Evolutionary conservation across 1,140 invertebrate species (phyloP), one percentile per base, ranked within the genome.

Genomic region (Odontomachus brunneus): DNA sequence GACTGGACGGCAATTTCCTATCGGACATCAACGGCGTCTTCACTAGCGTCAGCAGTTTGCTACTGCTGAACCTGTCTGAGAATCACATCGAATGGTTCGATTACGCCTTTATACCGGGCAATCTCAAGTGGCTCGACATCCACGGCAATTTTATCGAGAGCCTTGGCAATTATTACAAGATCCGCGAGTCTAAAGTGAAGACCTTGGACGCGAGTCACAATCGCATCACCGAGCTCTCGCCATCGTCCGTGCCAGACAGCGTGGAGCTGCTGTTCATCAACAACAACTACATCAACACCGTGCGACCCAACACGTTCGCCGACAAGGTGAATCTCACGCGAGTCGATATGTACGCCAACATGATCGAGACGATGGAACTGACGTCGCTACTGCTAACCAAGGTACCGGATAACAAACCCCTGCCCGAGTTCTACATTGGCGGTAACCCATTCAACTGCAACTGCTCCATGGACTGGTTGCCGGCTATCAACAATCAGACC

Each of bases 41-140:
- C 91, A 96, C 97, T 29, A 97, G 97, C 15, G 93, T 98, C 11
- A 95, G 97, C 0, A 97, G 96, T 83, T 94, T 98, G 38, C 93
- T 98, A 87, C 97, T 98, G 96, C 94, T 98, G 51, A 98, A 98
- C 93, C 94, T 98, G n/a, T 98, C 97, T 0, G 97, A 98, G 93
- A 98, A 98, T 95, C 97, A 97, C 94, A 94, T 98, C 90, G 96
- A 97, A 60, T 97, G 97, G 97, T 98, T 98, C 91, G 97, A 98
- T 92, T 98, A 98, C 91, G 97, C 97, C 17, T 97, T 98, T 92
- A 96, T 98, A 82, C 97, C 97, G 12, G 96, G 95, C 60, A 97
- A 97, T 92, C 94, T 98, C 60, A 98, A 98, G 93, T 98, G 97
- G 97, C 94, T 98, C 89, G 97, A 98, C 91, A 96, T 98, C 87